These are phyloP conservation scores for Tetragonisca angustula DNA, from an alignment of 2,888 invertebrate species.

Conservation along the genomic window DNA sequence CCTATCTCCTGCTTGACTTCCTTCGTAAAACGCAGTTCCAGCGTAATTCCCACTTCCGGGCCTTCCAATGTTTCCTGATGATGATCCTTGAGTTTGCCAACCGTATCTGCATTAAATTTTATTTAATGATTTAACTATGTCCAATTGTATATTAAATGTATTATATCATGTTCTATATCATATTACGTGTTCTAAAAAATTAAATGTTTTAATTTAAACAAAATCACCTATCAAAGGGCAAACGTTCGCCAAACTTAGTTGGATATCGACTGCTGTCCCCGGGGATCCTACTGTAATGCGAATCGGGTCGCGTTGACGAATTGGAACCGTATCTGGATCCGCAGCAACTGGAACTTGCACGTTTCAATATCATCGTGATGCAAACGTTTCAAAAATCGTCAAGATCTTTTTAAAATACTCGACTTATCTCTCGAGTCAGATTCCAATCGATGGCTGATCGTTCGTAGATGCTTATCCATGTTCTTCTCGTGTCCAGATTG, in stretches of 20 bases:
- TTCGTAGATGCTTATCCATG: constrained; percentile 70
- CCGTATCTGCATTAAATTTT: constrained; percentile 51
- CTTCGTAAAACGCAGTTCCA: constrained; percentile 48
- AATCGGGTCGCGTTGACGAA: constrained; percentile 63
- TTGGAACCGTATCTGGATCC: constrained; percentile 65
- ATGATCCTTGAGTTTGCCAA: constrained; percentile 71
- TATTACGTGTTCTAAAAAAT: too few species aligned
- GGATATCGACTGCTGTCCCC: constrained; percentile 65
- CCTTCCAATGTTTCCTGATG: constrained; percentile 51
- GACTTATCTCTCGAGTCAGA: constrained; percentile 68
- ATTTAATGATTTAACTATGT: background rate
- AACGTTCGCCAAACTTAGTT: constrained; percentile 69
- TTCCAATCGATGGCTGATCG: constrained; percentile 52
- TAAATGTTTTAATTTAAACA: background rate
- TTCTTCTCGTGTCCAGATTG: constrained; percentile 27
- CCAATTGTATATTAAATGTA: background rate
- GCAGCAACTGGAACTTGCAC: constrained; percentile 75
- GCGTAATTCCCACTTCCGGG: constrained; percentile 50
- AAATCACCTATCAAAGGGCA: constrained; percentile 74
- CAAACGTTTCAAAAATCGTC: background rate
- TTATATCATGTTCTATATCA: too few species aligned
- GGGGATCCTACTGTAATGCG: constrained; percentile 49
- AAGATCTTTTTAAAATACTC: background rate
- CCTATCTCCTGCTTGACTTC: constrained; percentile 68
- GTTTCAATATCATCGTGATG: constrained; percentile 37